Conservation (phyloP, 2,888 invertebrate species). For the Ochlodes sylvanus region DNA sequence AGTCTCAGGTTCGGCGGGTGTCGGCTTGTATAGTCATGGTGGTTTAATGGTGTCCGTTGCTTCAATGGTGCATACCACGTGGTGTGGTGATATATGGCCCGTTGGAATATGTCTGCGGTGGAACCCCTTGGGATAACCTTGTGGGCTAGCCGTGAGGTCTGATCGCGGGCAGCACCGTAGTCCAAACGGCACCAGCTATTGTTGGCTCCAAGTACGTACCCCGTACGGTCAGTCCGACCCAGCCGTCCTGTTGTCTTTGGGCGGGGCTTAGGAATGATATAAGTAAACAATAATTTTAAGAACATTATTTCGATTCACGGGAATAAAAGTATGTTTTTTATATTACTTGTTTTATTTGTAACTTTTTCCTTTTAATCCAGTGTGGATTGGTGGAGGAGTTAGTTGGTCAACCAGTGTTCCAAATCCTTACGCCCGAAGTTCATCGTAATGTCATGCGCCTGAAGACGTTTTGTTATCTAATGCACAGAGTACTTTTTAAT, state of each 20-base stretch:
- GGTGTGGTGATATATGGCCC: slow-evolving; percentile 38
- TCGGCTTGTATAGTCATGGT: slow-evolving; percentile 36
- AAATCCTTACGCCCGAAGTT: too few relatives aligned
- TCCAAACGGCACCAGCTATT: slow-evolving; percentile 41
- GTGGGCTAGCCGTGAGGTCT: slow-evolving; percentile 51
- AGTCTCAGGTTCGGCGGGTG: slow-evolving; percentile 38
- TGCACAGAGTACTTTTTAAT: too few relatives aligned
- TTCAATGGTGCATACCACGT: slow-evolving; percentile 30
- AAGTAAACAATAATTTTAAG: slow-evolving; percentile 38
- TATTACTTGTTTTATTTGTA: slow-evolving; percentile 19
- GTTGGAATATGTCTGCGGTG: slow-evolving; percentile 41
- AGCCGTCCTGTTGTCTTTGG: slow-evolving; percentile 41
- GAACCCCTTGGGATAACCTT: slow-evolving; percentile 40
- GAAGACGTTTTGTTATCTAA: too few relatives aligned
- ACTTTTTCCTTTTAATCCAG: background rate
- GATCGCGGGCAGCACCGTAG: slow-evolving; percentile 39
- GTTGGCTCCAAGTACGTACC: slow-evolving; percentile 26
- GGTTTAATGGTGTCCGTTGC: slow-evolving; percentile 42
- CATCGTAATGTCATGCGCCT: too few relatives aligned
- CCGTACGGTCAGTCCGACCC: slow-evolving; percentile 24
- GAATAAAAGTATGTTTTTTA: slow-evolving; percentile 26
- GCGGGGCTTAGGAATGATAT: slow-evolving; percentile 44
- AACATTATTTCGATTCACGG: slow-evolving; percentile 28
- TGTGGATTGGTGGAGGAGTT: too few relatives aligned
- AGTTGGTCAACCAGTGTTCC: too few relatives aligned